These are phyloP conservation scores for Uria aalge DNA, from an alignment of 2,113 vertebrate species.

Conservation along the genomic window DNA sequence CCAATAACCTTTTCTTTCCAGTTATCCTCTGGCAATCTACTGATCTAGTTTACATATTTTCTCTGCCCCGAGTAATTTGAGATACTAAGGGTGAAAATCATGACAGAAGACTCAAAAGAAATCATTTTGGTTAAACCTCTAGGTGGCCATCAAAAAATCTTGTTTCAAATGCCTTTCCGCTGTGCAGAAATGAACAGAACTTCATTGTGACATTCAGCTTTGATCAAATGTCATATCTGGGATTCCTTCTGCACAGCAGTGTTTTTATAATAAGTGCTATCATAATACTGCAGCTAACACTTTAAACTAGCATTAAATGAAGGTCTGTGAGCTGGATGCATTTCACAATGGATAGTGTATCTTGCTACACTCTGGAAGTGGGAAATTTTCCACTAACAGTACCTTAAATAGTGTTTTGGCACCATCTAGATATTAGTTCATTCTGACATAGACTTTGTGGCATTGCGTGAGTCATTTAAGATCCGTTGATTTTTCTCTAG, in stretches of 20 bases:
- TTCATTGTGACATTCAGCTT: slow-evolving; percentile 17
- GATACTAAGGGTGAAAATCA: not conserved
- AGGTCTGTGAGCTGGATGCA: not conserved
- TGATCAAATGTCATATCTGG: slow-evolving; percentile 39
- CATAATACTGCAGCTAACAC: not conserved
- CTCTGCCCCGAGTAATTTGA: not conserved
- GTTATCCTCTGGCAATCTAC: not conserved
- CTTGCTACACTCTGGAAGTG: not conserved
- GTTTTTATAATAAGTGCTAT: not conserved
- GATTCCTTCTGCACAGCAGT: slow-evolving; percentile 6
- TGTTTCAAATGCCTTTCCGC: not conserved
- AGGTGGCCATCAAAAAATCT: not conserved
- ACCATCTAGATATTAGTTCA: not conserved
- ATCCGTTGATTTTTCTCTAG: not conserved
- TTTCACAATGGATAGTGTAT: not conserved
- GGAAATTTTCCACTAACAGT: not conserved
- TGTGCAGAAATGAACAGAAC: not conserved
- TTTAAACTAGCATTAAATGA: not conserved
- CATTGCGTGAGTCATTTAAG: not conserved
- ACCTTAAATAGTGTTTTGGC: not conserved
- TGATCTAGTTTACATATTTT: not conserved
- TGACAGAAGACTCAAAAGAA: not conserved
- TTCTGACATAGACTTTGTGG: not conserved
- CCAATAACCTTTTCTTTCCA: not conserved
- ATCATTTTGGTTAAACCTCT: slow-evolving; percentile 21